Base-by-base conservation (phyloP, 2,113 vertebrate species). In the Epinephelus cyanopodus region DNA sequence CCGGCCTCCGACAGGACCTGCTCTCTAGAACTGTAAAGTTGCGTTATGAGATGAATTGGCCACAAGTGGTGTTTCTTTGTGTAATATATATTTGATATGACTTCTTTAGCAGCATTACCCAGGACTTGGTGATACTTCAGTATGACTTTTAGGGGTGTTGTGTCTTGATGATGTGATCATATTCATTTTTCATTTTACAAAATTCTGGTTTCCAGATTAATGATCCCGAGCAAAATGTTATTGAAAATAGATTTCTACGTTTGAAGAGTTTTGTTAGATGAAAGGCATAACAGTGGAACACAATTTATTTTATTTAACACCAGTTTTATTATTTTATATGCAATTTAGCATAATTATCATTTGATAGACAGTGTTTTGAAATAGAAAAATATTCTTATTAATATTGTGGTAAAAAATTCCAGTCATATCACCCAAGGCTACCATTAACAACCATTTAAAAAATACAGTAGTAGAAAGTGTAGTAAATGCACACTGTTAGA, bases 1-100 rank as follows among this genome's bases (percentile, higher is more conserved):
- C 58, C 70, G 45, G 85, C 90, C 64, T 79, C 75, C 63, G 33
- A 85, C 33, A 37, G 82, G 73, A 71, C 57, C 67, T 1, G 69
- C 58, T 79, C 57, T 45, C 47, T 6, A 21, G n/a, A 64, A 63
- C 74, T 47, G 65, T 27, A 50, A 53, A 81, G 78, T 57, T 73
- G 56, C 58, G 19, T 70, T 42, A 47, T 47, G 27, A 79, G 71
- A 82, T 67, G 48, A 52, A 57, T n/a, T 37, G 19, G 52, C 39
- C 79, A 39, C 50, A 17, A 54, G 64, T 14, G 17, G 23, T 27
- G 47, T 52, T 71, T 61, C 18, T 14, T 17, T 25, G 14, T 23
- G 5, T 37, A 8, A 4, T 1, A 5, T 19, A 23, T 69, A 73
- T 74, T 42, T 42, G 2, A 5, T 64, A 25, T 33, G 25, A 56